Base-by-base conservation (phyloP, 2,113 vertebrate genomes). In the Rhabdomys dilectus region DNA sequence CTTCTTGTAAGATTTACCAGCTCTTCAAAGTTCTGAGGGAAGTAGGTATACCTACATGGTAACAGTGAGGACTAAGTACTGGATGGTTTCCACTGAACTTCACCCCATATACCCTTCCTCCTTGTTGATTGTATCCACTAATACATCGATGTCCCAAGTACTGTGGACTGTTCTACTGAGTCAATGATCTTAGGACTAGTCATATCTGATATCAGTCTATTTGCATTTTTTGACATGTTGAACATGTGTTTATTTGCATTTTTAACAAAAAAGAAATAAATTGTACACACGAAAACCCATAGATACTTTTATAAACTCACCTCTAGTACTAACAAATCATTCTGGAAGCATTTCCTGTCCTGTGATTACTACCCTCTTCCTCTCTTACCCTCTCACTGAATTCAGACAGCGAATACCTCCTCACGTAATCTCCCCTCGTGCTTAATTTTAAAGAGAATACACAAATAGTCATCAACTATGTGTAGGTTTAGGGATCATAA, bases 1-100 rank as follows among this genome's bases (percentile, higher is more conserved):
- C 0, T 13, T 17, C 19, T 1, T 39, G 75, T 34, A 51, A 51
- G 36, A 58, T 21, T 0, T 3, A 6, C 21, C 21, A 19, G 29
- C 62, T 56, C 76, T 66, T 3, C 22, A 60, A 24, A 42, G 19
- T 82, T 16, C 4, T 11, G 42, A 48, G 73, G 48, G 53, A 89
- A 70, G 3, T 1, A 26, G 39, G 51, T 4, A 2, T 34, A n/a
- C 4, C n/a, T 12, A 9, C 5, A 5, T 12, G 58, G 53, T 31
- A 15, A 7, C 29, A 0, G 4, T 13, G 9, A 64, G 39, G 16
- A 2, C 19, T 8, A 17, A 19, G 8, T 56, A 75, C 0, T 2
- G 56, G 17, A 6, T 56, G 7, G 5, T 13, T 76, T 31, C 66
- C 80, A 72, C 31, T 12, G 19, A 2, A 24, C 19, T 73, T 56